Conservation (phyloP, 2,113 vertebrate species). For the Scomber colias region DNA sequence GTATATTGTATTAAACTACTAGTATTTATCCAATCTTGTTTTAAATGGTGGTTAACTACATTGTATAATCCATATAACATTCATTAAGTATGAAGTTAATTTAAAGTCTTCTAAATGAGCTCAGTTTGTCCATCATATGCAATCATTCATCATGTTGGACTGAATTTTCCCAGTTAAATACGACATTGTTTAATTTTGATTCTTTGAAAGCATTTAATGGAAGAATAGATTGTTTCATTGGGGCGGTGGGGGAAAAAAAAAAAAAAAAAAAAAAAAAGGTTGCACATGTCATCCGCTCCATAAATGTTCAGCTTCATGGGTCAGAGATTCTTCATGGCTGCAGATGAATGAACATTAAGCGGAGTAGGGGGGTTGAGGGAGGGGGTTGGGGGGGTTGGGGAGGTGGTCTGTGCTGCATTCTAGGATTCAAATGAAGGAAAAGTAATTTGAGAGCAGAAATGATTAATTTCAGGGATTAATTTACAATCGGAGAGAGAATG, state of each 20-base stretch:
- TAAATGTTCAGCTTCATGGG: slow-evolving; percentile 21
- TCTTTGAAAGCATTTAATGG: neutral
- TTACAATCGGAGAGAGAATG: neutral
- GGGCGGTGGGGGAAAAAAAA: too few relatives aligned
- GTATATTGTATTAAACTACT: too few relatives aligned
- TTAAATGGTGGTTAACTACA: too few relatives aligned
- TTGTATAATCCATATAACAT: too few relatives aligned
- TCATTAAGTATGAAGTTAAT: too few relatives aligned
- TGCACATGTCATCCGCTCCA: neutral
- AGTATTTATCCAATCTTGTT: too few relatives aligned
- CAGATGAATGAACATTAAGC: slow-evolving; percentile 40
- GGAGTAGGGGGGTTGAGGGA: too few relatives aligned
- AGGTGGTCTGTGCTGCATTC: neutral
- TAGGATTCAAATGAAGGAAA: slow-evolving; percentile 28
- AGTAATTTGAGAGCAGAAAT: slow-evolving; percentile 18
- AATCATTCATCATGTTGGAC: too few relatives aligned
- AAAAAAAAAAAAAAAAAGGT: neutral
- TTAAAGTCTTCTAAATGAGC: too few relatives aligned
- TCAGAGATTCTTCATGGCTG: slow-evolving; percentile 21
- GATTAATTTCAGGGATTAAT: slow-evolving; percentile 3
- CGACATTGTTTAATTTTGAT: neutral
- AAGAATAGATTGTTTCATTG: slow-evolving; percentile 2
- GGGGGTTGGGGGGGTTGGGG: too few relatives aligned
- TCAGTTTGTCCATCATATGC: too few relatives aligned
- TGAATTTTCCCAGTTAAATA: neutral